Evolutionary conservation across 2,113 vertebrate genomes (phyloP).

Genomic region (Telmatochromis brachygnathus): DNA sequence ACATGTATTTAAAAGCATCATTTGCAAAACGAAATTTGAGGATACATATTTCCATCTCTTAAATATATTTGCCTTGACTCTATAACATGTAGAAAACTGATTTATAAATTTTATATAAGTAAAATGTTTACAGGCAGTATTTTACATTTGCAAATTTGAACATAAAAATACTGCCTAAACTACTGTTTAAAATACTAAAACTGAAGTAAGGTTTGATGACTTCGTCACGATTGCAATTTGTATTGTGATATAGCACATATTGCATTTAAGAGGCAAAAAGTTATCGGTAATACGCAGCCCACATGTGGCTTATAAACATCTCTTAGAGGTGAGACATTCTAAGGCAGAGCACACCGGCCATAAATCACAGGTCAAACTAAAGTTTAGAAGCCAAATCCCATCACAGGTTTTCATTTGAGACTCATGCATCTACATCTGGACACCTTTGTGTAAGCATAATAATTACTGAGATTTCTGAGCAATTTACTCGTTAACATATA

Average conservation of each 20-base stretch:
- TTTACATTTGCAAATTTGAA: neutral
- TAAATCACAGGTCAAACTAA: neutral
- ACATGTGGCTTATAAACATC: neutral
- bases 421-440: neutral
- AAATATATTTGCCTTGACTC: neutral
- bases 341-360: neutral
- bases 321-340: neutral
- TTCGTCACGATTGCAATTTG: neutral
- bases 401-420: neutral
- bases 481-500: neutral
- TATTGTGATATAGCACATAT: neutral
- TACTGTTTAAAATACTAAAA: neutral
- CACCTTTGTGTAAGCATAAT: neutral
- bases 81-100: neutral
- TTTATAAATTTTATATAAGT: neutral
- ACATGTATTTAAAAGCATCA: neutral
- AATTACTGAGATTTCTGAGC: neutral
- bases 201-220: neutral
- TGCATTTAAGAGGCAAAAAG: neutral
- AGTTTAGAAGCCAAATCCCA: neutral
- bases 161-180: neutral
- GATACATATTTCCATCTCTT: neutral
- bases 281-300: neutral
- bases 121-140: neutral
- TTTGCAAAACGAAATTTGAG: neutral